A percentile compares a stretch with the other conserved stretches of the same genome.
These are phyloP conservation scores for Sebastes matsubarae DNA, from an alignment of 2,797 vertebrate genomes.

Conservation along the genomic window DNA sequence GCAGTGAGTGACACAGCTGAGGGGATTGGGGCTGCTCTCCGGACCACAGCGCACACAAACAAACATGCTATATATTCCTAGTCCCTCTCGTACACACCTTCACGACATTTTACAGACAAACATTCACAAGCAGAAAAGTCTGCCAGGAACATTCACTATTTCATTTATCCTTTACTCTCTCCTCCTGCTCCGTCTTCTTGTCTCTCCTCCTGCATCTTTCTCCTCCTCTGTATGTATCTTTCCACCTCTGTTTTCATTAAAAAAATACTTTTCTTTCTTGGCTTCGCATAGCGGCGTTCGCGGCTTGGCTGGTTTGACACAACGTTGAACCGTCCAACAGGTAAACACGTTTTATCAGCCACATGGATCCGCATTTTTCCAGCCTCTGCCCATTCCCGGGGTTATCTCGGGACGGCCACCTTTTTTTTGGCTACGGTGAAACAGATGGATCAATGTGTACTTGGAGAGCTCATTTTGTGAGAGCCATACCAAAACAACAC, in stretches of 20 bases:
- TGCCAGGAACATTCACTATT: slow-evolving; percentile 24
- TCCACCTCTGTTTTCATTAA: slow-evolving; percentile 47
- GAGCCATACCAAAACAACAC: slow-evolving; percentile 2
- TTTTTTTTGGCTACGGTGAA: slow-evolving; percentile 14
- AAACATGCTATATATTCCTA: slow-evolving; percentile 32
- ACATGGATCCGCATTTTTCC: slow-evolving; percentile 32
- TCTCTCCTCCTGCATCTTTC: slow-evolving; percentile 19
- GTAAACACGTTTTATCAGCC: slow-evolving; percentile 63
- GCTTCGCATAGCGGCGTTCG: slow-evolving; percentile 25
- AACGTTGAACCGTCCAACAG: slow-evolving; percentile 45
- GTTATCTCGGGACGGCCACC: slow-evolving; percentile 30
- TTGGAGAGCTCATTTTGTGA: slow-evolving; percentile 20
- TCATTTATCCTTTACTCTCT: slow-evolving; percentile 21
- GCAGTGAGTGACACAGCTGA: slow-evolving; percentile 66
- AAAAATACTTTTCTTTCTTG: slow-evolving; percentile 51
- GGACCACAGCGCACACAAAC: slow-evolving; percentile 55
- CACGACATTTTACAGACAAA: slow-evolving; percentile 28
- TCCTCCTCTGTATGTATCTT: slow-evolving; percentile 10
- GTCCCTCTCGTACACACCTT: slow-evolving; percentile 15
- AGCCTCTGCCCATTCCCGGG: slow-evolving; percentile 29
- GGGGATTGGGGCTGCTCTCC: slow-evolving; percentile 50
- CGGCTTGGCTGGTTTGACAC: slow-evolving; percentile 56
- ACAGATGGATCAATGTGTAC: slow-evolving; percentile 42
- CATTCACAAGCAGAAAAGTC: neutral
- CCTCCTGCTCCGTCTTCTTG: slow-evolving; percentile 9